phyloP scores from a whole-genome alignment of 1,140 invertebrate species.

The Heliconius melpomene region DNA sequence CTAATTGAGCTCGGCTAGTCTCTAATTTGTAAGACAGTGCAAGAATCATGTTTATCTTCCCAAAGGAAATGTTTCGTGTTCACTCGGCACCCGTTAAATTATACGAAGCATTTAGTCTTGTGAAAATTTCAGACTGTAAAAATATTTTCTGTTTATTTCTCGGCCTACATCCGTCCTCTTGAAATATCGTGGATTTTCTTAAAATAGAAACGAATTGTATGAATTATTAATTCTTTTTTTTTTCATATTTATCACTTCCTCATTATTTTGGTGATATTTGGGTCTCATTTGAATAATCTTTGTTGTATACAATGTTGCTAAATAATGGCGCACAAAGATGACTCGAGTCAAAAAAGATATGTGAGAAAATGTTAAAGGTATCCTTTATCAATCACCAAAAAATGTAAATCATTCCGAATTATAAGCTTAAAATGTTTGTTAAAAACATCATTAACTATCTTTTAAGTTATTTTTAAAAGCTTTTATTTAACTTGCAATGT shows the following conservation, averaged over 20 bases:
- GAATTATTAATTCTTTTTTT: neutral
- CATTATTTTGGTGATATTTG: conserved; percentile 1
- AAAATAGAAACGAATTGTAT: neutral
- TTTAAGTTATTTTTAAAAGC: too few species aligned
- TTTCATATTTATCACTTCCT: neutral
- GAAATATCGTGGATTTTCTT: neutral
- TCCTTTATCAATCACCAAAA: too few species aligned
- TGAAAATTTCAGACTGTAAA: neutral
- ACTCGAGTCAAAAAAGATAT: too few species aligned
- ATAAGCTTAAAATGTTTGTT: too few species aligned
- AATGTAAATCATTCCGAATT: too few species aligned
- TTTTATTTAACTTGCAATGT: too few species aligned
- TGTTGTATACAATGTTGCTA: neutral
- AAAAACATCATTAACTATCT: too few species aligned
- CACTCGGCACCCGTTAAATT: neutral
- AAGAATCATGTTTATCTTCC: neutral
- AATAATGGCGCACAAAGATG: neutral
- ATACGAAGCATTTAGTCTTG: neutral
- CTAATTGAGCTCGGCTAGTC: neutral
- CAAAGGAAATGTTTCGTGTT: conserved; percentile 1
- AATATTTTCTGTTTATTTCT: neutral
- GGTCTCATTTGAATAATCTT: neutral
- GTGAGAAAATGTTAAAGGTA: too few species aligned
- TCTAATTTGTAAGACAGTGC: conserved; percentile 3
- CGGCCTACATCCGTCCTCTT: neutral